phyloP scores from a whole-genome alignment of 2,113 vertebrate species.

The Macquaria ambigua region DNA sequence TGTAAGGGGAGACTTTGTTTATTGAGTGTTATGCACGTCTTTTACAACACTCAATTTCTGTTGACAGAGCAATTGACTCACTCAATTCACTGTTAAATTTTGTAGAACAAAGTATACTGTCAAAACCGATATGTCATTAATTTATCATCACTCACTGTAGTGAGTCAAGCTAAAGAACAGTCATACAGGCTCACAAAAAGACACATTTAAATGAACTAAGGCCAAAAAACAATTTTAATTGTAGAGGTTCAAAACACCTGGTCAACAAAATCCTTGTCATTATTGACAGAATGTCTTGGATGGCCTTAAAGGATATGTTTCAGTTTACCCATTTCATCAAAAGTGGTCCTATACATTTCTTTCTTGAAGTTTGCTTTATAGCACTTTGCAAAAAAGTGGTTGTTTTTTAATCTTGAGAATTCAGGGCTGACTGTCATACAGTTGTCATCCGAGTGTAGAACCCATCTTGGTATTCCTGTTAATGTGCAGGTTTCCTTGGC shows the following conservation, averaged over 20 bases:
- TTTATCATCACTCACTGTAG: background rate
- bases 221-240: background rate
- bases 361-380: background rate
- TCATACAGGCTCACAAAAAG: background rate
- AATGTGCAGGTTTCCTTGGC: background rate
- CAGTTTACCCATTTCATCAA: background rate
- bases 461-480: background rate
- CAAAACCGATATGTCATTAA: background rate
- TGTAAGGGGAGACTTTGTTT: conserved; percentile 62
- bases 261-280: background rate
- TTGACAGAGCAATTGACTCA: conserved; percentile 7
- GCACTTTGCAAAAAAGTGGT: background rate
- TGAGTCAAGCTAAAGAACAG: background rate
- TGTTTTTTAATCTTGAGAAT: background rate
- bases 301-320: background rate
- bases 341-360: background rate
- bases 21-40: conserved; percentile 19
- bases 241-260: background rate
- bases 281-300: background rate
- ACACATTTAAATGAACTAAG: background rate
- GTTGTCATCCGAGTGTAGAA: background rate
- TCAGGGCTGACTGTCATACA: too few species aligned
- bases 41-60: conserved; percentile 19
- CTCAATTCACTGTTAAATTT: conserved; percentile 15
- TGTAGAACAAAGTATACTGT: conserved; percentile 13